Percentiles rank a stretch among this genome's conserved stretches.
Evolutionary conservation across 2,113 vertebrate genomes (phyloP).

Genomic region (Crotalus horridus): DNA sequence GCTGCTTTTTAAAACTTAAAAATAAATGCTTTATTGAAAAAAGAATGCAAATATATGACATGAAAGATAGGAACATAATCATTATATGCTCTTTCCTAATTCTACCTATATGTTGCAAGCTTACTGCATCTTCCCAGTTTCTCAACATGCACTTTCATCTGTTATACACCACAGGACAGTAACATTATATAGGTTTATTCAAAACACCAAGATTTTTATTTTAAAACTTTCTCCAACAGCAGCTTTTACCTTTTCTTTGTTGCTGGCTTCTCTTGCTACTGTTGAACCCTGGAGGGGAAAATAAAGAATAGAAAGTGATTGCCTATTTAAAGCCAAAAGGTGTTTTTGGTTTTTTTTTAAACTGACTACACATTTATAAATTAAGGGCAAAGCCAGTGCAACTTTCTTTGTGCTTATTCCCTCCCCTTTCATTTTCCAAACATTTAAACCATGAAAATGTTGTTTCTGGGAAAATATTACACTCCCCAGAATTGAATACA

Average conservation of each 20-base stretch:
- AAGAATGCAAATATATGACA: neutral
- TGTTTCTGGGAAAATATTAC: neutral
- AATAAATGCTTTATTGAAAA: too few relatives aligned
- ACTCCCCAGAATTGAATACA: neutral
- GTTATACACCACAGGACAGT: too few relatives aligned
- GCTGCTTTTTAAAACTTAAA: too few relatives aligned
- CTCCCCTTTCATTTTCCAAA: neutral
- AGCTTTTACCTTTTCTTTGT: conserved; percentile 88
- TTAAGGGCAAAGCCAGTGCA: neutral
- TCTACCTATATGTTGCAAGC: neutral
- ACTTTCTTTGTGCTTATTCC: neutral
- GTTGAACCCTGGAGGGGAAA: conserved; percentile 83
- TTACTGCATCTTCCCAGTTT: neutral
- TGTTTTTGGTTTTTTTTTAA: neutral
- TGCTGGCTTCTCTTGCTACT: conserved; percentile 92
- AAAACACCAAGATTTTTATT: neutral
- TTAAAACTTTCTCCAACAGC: neutral
- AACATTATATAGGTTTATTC: neutral
- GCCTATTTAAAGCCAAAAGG: neutral
- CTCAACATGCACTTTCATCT: neutral
- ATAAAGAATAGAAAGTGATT: neutral
- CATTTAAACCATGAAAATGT: neutral
- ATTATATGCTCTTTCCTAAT: neutral
- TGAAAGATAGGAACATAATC: neutral
- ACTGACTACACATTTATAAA: neutral